phyloP scores from a whole-genome alignment of 2,888 invertebrate genomes.

The Zygothrica quintamaculata region DNA sequence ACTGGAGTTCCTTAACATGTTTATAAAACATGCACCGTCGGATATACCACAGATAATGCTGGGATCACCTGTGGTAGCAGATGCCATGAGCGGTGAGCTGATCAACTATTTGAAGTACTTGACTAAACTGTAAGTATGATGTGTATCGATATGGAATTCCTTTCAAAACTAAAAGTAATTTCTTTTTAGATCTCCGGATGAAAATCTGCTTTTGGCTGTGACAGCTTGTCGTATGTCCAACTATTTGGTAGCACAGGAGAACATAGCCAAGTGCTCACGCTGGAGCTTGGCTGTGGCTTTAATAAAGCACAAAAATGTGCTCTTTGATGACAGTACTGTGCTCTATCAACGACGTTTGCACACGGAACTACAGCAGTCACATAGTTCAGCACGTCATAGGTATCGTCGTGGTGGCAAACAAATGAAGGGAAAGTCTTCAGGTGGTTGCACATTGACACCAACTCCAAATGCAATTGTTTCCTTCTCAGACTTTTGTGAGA shows the following conservation, averaged over 20 bases:
- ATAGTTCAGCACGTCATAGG: slow-evolving; percentile 19
- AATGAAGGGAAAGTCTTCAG: slow-evolving; percentile 31
- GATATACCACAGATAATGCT: slow-evolving; percentile 82
- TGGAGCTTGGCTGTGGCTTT: slow-evolving; percentile 77
- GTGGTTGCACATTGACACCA: slow-evolving; percentile 21
- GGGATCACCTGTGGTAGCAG: slow-evolving; percentile 82
- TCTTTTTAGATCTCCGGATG: slow-evolving; percentile 70
- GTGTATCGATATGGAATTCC: background rate
- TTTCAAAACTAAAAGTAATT: too few relatives aligned
- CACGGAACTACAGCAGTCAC: slow-evolving; percentile 34
- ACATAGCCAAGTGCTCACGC: slow-evolving; percentile 73
- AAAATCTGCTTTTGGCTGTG: slow-evolving; percentile 80
- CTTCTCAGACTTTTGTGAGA: slow-evolving; percentile 83
- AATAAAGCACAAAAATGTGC: slow-evolving; percentile 82
- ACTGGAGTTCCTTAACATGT: slow-evolving; percentile 82
- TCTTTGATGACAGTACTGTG: slow-evolving; percentile 82
- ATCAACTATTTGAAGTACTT: slow-evolving; percentile 79
- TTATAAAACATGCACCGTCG: slow-evolving; percentile 78
- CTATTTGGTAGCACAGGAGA: slow-evolving; percentile 80
- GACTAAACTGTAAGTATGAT: slow-evolving; percentile 72
- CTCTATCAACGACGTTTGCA: slow-evolving; percentile 69
- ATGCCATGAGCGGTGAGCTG: slow-evolving; percentile 82
- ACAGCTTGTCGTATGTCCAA: slow-evolving; percentile 83
- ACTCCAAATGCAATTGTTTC: slow-evolving; percentile 70
- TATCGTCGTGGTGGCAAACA: slow-evolving; percentile 33